Evolutionary conservation across 1,140 invertebrate species (phyloP).

Genomic region (Lucilia sericata): DNA sequence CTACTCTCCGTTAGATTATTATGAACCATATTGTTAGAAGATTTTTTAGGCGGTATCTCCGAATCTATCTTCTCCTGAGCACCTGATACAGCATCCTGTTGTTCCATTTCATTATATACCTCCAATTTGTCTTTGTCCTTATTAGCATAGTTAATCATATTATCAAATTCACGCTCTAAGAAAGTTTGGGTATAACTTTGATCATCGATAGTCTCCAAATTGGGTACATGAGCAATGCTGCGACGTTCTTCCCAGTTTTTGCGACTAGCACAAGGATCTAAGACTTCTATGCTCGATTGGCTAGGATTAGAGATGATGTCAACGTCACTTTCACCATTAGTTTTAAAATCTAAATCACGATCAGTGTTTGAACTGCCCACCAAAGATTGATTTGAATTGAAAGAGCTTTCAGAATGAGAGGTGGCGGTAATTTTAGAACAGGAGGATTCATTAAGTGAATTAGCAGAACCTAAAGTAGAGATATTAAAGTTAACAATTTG

Average conservation of each 20-base stretch:
- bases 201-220: constrained; percentile 55
- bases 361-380: constrained; percentile 66
- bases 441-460: constrained; percentile 66
- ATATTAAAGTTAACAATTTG: not conserved
- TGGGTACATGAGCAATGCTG: constrained; percentile 53
- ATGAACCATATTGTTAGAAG: constrained; percentile 21
- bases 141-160: constrained; percentile 7
- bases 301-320: constrained; percentile 77
- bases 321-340: constrained; percentile 72
- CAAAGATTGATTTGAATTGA: constrained; percentile 65
- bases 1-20: constrained; percentile 72
- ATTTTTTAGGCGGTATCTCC: constrained; percentile 13
- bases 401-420: constrained; percentile 59
- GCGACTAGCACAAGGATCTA: constrained; percentile 69
- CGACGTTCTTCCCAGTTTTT: constrained; percentile 63
- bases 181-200: constrained; percentile 52
- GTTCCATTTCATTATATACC: not conserved
- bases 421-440: constrained; percentile 64
- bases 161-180: constrained; percentile 56
- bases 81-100: not conserved
- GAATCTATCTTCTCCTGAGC: not conserved
- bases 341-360: constrained; percentile 61
- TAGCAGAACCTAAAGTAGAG: constrained; percentile 61
- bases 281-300: constrained; percentile 75
- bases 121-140: constrained; percentile 33